These are phyloP conservation scores for Tetraodon nigroviridis DNA, from an alignment of 2,113 vertebrate genomes.

Conservation along the genomic window DNA sequence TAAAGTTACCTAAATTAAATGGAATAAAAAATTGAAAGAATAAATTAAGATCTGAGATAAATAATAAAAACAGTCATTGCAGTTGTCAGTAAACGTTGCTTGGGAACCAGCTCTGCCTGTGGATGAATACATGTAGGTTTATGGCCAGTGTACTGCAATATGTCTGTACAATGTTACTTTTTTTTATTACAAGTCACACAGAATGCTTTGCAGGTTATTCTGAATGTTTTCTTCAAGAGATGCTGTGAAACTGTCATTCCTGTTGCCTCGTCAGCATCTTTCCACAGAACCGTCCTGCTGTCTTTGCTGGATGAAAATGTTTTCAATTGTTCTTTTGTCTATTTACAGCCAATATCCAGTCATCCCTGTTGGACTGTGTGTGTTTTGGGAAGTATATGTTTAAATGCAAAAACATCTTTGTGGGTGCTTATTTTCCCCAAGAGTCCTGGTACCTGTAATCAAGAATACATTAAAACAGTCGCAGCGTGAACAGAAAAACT, in stretches of 20 bases:
- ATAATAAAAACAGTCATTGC: too few species aligned
- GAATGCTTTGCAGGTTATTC: conserved; percentile 39
- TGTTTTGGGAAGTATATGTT: conserved; percentile 25
- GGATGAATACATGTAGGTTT: conserved; percentile 27
- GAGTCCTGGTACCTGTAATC: conserved; percentile 17
- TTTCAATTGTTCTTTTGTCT: conserved; percentile 19
- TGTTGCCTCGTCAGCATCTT: background rate
- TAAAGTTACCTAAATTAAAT: too few species aligned
- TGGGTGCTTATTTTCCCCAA: conserved; percentile 24
- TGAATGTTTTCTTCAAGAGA: conserved; percentile 15
- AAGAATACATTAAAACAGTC: conserved; percentile 33
- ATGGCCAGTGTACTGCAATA: conserved; percentile 17
- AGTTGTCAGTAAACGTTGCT: background rate
- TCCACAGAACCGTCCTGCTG: conserved; percentile 14
- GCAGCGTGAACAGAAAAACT: conserved; percentile 45
- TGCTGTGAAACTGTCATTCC: too few species aligned
- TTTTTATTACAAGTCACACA: conserved; percentile 22
- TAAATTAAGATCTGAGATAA: too few species aligned
- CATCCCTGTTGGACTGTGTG: conserved; percentile 35
- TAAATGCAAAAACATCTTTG: conserved; percentile 20
- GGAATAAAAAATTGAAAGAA: too few species aligned
- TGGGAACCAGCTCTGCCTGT: conserved; percentile 16
- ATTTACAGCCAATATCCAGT: conserved; percentile 6
- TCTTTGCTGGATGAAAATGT: background rate
- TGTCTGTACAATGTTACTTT: conserved; percentile 37